Evolutionary conservation across 2,113 vertebrate genomes (phyloP).

Genomic region (Aythya baeri): DNA sequence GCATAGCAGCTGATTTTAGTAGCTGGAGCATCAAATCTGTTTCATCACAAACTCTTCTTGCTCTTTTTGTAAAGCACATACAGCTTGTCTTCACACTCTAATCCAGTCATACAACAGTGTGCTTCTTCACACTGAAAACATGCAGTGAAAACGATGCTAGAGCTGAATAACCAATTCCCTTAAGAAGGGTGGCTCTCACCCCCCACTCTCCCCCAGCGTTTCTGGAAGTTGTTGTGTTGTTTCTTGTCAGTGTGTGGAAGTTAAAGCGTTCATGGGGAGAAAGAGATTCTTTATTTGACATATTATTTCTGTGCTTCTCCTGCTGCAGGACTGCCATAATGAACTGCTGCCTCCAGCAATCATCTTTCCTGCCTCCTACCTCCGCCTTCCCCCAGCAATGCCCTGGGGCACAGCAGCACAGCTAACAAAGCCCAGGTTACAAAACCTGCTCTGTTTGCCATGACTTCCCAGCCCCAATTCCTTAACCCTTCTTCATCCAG

Average conservation of each 20-base stretch:
- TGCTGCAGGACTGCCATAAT: neutral
- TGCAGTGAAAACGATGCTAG: neutral
- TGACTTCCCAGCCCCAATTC: neutral
- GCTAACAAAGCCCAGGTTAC: neutral
- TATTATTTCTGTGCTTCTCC: neutral
- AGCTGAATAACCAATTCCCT: neutral
- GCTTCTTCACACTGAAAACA: constrained; percentile 6
- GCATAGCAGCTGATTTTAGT: neutral
- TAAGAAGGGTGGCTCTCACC: neutral
- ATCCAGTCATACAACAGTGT: neutral
- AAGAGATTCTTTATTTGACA: neutral
- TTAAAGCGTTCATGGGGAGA: neutral
- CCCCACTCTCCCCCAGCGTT: neutral
- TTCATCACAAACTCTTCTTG: neutral
- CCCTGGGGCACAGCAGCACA: neutral
- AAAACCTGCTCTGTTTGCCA: neutral
- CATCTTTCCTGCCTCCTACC: neutral
- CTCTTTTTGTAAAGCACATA: neutral
- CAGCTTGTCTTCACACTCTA: neutral
- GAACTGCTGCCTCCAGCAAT: constrained; percentile 20
- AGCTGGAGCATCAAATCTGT: neutral
- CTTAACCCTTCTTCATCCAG: neutral
- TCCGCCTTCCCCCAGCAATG: neutral
- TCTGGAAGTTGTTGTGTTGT: neutral
- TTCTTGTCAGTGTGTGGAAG: neutral